Evolutionary conservation across 2,888 invertebrate species (phyloP), one percentile per base, ranked within the genome.

Genomic region (Pollenia labialis): DNA sequence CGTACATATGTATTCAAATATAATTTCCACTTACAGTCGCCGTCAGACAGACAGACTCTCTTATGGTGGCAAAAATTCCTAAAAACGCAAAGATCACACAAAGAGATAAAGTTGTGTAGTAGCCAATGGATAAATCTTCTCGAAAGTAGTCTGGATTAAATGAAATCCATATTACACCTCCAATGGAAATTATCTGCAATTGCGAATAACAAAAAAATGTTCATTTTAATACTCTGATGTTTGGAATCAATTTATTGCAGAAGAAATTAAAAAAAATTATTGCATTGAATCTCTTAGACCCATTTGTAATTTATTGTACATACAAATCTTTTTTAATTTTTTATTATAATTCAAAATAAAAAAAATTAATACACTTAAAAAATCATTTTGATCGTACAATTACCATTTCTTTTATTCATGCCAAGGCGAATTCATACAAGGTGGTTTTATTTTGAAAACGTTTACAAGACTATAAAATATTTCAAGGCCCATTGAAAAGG

Each of bases 51-150:
- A 97, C 96, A 91, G 97, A 98, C 93, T 98, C 98, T 88, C 96
- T 95, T 88, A 97, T 95, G 4, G 98, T 97, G 44, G 98, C 98
- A 92, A 97, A 97, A 93, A 98, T 98, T 86, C 97, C 98, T 92
- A 98, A 96, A 94, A 97, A 96, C 23, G 90, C 89, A 42, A 92
- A 90, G 4, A 91, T 6, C 14, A 92, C 14, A 14, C 91, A 90
- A 14, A 92, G 66, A 40, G 89, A 86, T 60, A 90, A 89, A 11
- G 88, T 86, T 42, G 90, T 74, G 52, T 90, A 92, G 58, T 89
- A 89, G 23, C 89, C 89, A 71, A 91, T 90, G 12, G 89, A 89
- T n/a, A 89, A 40, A 16, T 88, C 90, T 40, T 89, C 85, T 50
- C 72, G 83, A 75, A 90, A 89, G 52, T 88, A 87, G 32, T 90